phyloP scores from a whole-genome alignment of 2,888 invertebrate genomes.

The Autographa pulchrina region DNA sequence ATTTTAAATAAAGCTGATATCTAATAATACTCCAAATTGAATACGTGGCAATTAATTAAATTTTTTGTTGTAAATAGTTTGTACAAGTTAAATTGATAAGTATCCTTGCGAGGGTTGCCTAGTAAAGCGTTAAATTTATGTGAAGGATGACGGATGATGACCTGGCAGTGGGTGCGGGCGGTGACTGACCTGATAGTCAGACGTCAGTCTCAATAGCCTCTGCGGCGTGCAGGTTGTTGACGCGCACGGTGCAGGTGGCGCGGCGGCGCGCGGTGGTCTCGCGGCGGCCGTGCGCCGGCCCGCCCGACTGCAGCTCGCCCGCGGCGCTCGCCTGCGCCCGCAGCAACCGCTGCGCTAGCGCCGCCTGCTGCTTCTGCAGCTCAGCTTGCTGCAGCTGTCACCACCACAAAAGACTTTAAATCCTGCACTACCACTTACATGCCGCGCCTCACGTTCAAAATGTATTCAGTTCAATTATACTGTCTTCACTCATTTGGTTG shows the following conservation, averaged over 20 bases:
- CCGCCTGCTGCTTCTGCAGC: constrained; percentile 74
- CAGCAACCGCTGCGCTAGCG: constrained; percentile 47
- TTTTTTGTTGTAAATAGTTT: no score
- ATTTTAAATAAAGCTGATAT: not conserved
- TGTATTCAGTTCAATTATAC: not conserved
- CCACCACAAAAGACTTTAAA: not conserved
- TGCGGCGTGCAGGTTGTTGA: constrained; percentile 90
- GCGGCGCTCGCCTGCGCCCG: constrained; percentile 49
- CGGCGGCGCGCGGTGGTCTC: constrained; percentile 71
- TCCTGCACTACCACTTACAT: not conserved
- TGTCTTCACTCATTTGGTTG: constrained; percentile 14
- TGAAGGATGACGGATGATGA: constrained; percentile 53
- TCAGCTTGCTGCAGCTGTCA: constrained; percentile 78
- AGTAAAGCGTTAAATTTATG: constrained; percentile 56
- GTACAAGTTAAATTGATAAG: no score
- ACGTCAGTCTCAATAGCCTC: constrained; percentile 98
- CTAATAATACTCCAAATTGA: no score
- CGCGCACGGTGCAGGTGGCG: constrained; percentile 82
- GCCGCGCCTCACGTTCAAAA: not conserved
- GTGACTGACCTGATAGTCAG: constrained; percentile 95
- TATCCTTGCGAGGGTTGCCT: constrained; percentile 40
- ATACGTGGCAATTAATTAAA: no score
- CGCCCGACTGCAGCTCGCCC: constrained; percentile 71
- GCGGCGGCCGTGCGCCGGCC: constrained; percentile 69
- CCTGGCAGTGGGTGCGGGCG: constrained; percentile 40